Base-by-base conservation (phyloP, 2,797 vertebrate genomes). In the Alectoris magna region DNA sequence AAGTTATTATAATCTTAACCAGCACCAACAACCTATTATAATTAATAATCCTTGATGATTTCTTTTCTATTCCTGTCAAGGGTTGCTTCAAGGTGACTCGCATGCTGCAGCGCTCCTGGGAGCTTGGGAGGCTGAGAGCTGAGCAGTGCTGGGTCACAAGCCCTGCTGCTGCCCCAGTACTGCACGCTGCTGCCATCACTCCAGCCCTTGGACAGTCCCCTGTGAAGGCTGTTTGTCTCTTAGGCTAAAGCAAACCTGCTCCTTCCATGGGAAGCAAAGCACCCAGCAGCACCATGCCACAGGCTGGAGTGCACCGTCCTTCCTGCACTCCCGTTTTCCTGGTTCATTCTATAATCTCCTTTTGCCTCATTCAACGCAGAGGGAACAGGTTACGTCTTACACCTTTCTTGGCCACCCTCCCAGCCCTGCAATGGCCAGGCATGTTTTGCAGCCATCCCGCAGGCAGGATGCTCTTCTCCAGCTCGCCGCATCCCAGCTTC, bases 11-110 rank as follows among this genome's bases (percentile, higher is more conserved):
- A 95, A 93, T 74, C 89, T 66, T 74, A 88, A 60, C 89, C 85
- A 94, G 92, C 64, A 76, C 86, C 85, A 96, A 92, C 93, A 93
- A 88, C 46, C 83, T 44, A 92, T 96, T 88, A 82, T 62, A 93
- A 94, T 93, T 96, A 91, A 95, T 93, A 95, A 74, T 84, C 94
- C 93, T 88, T 86, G 74, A 95, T 74, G 69, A 78, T 82, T 92
- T 84, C 80, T 90, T 84, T 86, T 91, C 87, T 92, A n/a, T 90
- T 95, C 71, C 84, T 68, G 59, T 80, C 91, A 80, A 93, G 94
- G 49, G 56, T 38, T 95, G 76, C 74, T 84, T 82, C 79, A 86
- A 94, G 92, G 96, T 94, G 95, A 90, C 89, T 76, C 0, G 3
- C 51, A 22, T n/a, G 3, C 29, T 0, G 10, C 67, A 51, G 84